Base-by-base conservation (phyloP, 2,888 invertebrate species). In the Nephrotoma flavescens region DNA sequence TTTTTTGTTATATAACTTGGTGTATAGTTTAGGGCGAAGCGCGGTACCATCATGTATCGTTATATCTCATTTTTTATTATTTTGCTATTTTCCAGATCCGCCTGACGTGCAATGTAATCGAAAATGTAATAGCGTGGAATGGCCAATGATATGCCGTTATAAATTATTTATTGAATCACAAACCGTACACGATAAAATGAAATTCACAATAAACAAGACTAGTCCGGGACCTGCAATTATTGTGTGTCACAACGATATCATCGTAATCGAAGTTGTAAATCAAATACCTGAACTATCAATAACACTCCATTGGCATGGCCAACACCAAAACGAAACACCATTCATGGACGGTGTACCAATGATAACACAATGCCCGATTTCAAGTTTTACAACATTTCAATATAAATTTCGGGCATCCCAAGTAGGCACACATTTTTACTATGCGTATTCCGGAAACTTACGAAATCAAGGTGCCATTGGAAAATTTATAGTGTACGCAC, bases 301-400 rank as follows among this genome's bases (percentile, higher is more conserved):
- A 0, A 93, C 95, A 0, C 93, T 97, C 86, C 96, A 97, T 90
- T 97, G 96, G 96, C 94, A 96, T 88, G 97, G 96, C 0, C 96
- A 96, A 88, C 95, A 94, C 89, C 90, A 93, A 91, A 91, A 94
- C 88, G 94, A 92, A 92, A 94, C 95, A 7, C 95, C 95, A 0
- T 95, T 94, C 89, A 96, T 96, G 95, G 96, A 96, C 88, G 96
- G 96, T 85, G 94, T 95, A n/a, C 95, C 96, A 0, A 94, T 95
- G 93, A 92, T 96, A 86, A 95, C 96, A 0, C 96, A 96, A 90
- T 96, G 96, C 89, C 95, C 96, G 0, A 95, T 96, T 89, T 93
- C 94, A 0, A 94, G 95, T 84, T 95, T 94, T 89, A 95, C 95
- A 2, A 95, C 94, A 11, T 96, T 96, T 91, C 95, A 95, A 89